A percentile compares a stretch with the other conserved stretches of the same genome.
phyloP scores from a whole-genome alignment of 2,888 invertebrate species.

The Nemapogon koenigi region DNA sequence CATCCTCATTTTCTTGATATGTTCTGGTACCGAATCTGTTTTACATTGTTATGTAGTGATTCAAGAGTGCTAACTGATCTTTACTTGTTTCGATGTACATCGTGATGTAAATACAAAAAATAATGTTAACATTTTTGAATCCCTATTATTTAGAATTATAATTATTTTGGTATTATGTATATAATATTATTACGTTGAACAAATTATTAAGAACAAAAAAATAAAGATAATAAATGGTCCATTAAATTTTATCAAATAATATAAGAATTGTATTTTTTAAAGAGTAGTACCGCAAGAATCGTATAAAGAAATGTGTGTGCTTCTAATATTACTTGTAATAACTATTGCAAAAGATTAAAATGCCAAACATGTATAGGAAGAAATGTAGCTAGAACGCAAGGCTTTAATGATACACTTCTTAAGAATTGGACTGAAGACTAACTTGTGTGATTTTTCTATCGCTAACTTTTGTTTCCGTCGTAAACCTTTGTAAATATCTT shows the following conservation, averaged over 20 bases:
- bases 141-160: slow-evolving; percentile 25
- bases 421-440: slow-evolving; percentile 36
- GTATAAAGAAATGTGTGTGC: slow-evolving; percentile 34
- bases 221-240: slow-evolving; percentile 41
- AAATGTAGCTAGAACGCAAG: slow-evolving; percentile 21
- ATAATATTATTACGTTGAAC: slow-evolving; percentile 36
- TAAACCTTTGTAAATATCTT: slow-evolving; percentile 43
- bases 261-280: slow-evolving; percentile 31
- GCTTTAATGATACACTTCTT: slow-evolving; percentile 32
- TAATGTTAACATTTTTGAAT: too few relatives aligned
- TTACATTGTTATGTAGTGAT: too few relatives aligned
- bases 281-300: slow-evolving; percentile 34
- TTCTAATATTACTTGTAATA: slow-evolving; percentile 36
- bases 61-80: too few relatives aligned
- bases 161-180: slow-evolving; percentile 39
- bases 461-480: slow-evolving; percentile 11
- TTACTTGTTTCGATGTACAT: too few relatives aligned
- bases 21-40: too few relatives aligned
- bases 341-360: slow-evolving; percentile 25
- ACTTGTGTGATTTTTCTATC: slow-evolving; percentile 17
- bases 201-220: slow-evolving; percentile 45
- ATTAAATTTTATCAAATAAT: slow-evolving; percentile 50
- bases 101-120: too few relatives aligned
- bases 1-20: too few relatives aligned
- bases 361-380: slow-evolving; percentile 37